Conservation (phyloP, 2,888 invertebrate species). For the Hemicrepidius hirtus region DNA sequence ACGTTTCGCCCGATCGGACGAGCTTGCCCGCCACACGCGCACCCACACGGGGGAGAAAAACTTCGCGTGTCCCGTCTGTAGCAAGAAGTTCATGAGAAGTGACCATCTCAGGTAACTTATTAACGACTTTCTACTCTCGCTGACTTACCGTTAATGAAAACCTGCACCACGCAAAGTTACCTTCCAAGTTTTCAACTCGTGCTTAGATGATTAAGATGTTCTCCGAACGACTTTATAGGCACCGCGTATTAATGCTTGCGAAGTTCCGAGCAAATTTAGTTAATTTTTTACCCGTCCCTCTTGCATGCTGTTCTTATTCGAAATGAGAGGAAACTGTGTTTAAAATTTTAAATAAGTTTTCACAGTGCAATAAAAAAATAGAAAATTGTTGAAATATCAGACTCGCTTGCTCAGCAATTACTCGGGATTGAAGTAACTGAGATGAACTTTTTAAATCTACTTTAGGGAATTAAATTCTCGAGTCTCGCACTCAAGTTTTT, state of each 20-base stretch:
- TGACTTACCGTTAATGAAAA: conserved; percentile 37
- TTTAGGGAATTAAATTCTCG: conserved; percentile 29
- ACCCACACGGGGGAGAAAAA: conserved; percentile 82
- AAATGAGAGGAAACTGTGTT: not conserved
- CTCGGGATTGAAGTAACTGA: conserved; percentile 34
- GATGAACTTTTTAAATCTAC: conserved; percentile 37
- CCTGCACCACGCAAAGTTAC: conserved; percentile 38
- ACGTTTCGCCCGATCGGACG: conserved; percentile 79
- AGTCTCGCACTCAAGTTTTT: conserved; percentile 14
- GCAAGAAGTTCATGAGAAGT: conserved; percentile 79
- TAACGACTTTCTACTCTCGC: conserved; percentile 38
- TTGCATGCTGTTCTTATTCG: not conserved
- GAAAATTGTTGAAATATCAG: conserved; percentile 27
- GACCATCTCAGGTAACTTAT: conserved; percentile 76
- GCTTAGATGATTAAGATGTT: conserved; percentile 39
- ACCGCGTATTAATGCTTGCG: conserved; percentile 28
- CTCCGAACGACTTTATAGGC: conserved; percentile 31
- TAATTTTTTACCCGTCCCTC: conserved; percentile 31
- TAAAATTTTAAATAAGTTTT: conserved; percentile 35
- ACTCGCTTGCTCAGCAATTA: conserved; percentile 31
- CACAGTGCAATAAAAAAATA: conserved; percentile 21
- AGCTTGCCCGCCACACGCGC: conserved; percentile 77
- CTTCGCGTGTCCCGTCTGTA: conserved; percentile 78
- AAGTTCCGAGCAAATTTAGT: conserved; percentile 32
- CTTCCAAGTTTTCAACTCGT: conserved; percentile 31